phyloP scores from a whole-genome alignment of 2,888 invertebrate genomes.

The Platycheirus albimanus region DNA sequence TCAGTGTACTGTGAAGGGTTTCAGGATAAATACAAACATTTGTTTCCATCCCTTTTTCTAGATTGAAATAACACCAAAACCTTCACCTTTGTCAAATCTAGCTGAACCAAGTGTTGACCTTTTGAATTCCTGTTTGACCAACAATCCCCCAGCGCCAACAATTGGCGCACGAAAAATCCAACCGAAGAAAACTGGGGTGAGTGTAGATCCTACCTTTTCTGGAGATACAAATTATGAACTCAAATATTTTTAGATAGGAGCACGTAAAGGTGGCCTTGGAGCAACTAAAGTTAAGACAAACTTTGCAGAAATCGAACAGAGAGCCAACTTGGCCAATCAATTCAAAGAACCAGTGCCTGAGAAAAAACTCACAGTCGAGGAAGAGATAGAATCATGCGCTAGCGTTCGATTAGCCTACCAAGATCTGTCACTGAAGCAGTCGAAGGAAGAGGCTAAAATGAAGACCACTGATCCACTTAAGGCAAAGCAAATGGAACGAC shows the following conservation, averaged over 20 bases:
- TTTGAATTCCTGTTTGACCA: conserved; percentile 79
- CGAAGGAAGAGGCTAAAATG: conserved; percentile 88
- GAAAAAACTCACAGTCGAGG: conserved; percentile 83
- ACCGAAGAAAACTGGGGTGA: conserved; percentile 88
- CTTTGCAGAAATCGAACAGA: conserved; percentile 96
- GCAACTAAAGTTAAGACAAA: conserved; percentile 97
- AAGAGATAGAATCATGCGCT: conserved; percentile 88
- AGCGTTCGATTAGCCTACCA: conserved; percentile 90
- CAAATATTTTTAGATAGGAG: conserved; percentile 87
- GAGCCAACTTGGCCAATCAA: conserved; percentile 93
- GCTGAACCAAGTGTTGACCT: conserved; percentile 81
- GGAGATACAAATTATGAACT: background rate
- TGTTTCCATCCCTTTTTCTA: conserved; percentile 47
- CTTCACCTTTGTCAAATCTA: conserved; percentile 12
- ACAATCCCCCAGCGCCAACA: conserved; percentile 85
- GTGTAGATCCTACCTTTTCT: conserved; percentile 75
- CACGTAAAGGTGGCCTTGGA: conserved; percentile 94
- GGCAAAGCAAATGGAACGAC: conserved; percentile 93
- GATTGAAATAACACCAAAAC: conserved; percentile 75
- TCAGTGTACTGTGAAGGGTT: no score
- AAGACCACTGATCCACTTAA: conserved; percentile 91
- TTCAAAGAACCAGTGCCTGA: conserved; percentile 83
- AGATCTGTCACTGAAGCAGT: conserved; percentile 87
- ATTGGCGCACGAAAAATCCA: conserved; percentile 89
- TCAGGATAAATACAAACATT: background rate